Percentiles rank a stretch among this genome's conserved stretches.
Evolutionary conservation across 1,140 invertebrate genomes (phyloP).

Genomic region (Drosophila seguyi): DNA sequence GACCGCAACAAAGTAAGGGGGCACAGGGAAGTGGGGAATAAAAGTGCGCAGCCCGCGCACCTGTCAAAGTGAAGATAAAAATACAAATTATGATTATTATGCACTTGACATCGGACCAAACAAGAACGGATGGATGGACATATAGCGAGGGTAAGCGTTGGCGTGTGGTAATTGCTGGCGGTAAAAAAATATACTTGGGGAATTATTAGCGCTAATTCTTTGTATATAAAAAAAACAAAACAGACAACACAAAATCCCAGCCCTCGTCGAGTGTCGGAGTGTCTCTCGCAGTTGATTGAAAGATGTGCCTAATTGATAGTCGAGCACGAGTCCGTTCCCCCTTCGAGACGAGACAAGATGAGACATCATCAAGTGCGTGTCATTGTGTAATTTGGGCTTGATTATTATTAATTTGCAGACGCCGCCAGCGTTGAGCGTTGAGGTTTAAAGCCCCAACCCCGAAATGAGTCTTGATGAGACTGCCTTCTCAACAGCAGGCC

Average conservation of each 20-base stretch:
- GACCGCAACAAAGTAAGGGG: slow-evolving; percentile 53
- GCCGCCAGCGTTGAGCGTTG: slow-evolving; percentile 49
- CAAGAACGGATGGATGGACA: slow-evolving; percentile 29
- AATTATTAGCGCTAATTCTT: slow-evolving; percentile 83
- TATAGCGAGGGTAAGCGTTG: slow-evolving; percentile 58
- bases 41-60: slow-evolving; percentile 57
- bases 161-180: slow-evolving; percentile 78
- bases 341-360: slow-evolving; percentile 9
- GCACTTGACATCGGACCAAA: slow-evolving; percentile 67
- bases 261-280: slow-evolving; percentile 21
- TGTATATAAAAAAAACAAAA: slow-evolving; percentile 32
- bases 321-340: slow-evolving; percentile 61
- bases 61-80: slow-evolving; percentile 59
- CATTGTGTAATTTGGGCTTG: slow-evolving; percentile 80
- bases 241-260: slow-evolving; percentile 37
- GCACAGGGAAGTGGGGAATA: not conserved
- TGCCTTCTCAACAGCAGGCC: slow-evolving; percentile 44
- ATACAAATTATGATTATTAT: slow-evolving; percentile 77
- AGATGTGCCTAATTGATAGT: slow-evolving; percentile 83
- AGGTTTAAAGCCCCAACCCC: slow-evolving; percentile 20
- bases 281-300: slow-evolving; percentile 69
- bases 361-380: slow-evolving; percentile 76
- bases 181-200: slow-evolving; percentile 58
- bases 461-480: slow-evolving; percentile 28
- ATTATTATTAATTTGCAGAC: slow-evolving; percentile 83